Base-by-base conservation (phyloP, 1,140 invertebrate species). In the Bombus pyrosoma region DNA sequence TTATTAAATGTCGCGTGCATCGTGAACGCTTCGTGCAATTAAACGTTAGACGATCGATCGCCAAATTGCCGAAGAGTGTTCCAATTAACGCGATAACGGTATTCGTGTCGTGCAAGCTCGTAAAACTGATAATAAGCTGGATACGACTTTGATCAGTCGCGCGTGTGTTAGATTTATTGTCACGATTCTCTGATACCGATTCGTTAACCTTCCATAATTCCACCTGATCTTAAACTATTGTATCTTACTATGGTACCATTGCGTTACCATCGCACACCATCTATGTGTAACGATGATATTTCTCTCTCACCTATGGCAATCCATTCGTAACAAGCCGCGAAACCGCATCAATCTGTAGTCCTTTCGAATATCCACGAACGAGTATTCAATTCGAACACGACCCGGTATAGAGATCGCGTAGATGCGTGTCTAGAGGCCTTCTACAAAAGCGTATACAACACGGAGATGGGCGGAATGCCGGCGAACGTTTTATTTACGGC, bases 401-500 rank as follows among this genome's bases (percentile, higher is more conserved):
- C 93, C 92, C 93, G 92, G 87, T 94, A 94, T 92, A 94, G 82
- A 86, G 85, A 93, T 94, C 87, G 86, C 81, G 79, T 90, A 92
- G 92, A 91, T 94, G 92, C 93, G 93, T 94, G 94, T 95, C 92
- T 93, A 93, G 93, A 47, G 91, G 86, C 90, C 87, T 94, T 93
- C 91, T 92, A 92, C 91, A 90, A 91, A 87, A 71, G 66, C 91
- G 86, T 90, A 91, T 93, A 93, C 82, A 87, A 34, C 34, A 12
- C 53, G 53, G 88, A 92, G 93, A 93, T 94, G 93, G 94, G 93
- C 92, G 92, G 94, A 95, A 94, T 94, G 92, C 93, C 90, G 92
- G 87, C 91, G 91, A 90, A 89, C 91, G 93, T 94, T 91, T 95
- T 95, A 95, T 95, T 95, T 95, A 95, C 94, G 94, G 93, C 92